These are phyloP conservation scores for Psilopsiagon aurifrons DNA, from an alignment of 2,113 vertebrate genomes.

Conservation along the genomic window DNA sequence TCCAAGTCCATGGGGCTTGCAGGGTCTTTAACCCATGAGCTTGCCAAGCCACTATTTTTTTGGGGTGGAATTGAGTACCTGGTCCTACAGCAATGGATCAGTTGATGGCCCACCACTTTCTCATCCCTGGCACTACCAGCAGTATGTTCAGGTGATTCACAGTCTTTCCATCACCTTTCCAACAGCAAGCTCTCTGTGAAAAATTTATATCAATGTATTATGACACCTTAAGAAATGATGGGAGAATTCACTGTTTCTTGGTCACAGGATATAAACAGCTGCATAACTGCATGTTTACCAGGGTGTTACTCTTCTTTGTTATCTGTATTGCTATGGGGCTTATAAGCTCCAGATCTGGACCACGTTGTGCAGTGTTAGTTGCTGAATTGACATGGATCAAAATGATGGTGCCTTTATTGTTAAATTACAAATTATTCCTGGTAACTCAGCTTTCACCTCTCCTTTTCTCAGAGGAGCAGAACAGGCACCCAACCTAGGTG, in stretches of 20 bases:
- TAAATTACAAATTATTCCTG: background rate
- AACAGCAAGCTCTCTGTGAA: background rate
- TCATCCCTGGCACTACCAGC: background rate
- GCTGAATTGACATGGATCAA: background rate
- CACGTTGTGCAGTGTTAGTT: background rate
- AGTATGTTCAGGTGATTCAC: background rate
- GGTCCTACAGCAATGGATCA: background rate
- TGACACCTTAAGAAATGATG: background rate
- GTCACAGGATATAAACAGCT: background rate
- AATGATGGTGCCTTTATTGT: background rate
- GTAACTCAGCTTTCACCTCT: background rate
- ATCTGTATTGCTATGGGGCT: background rate
- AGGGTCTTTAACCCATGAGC: background rate
- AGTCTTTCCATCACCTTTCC: background rate
- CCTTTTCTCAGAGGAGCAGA: background rate
- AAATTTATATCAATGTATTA: rapidly evolving
- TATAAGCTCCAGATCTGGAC: background rate
- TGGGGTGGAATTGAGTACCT: background rate
- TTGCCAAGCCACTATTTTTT: background rate
- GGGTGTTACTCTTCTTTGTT: background rate
- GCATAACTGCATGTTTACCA: background rate
- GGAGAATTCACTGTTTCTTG: background rate
- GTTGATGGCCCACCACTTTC: background rate
- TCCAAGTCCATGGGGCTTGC: background rate
- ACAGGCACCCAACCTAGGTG: background rate